Conservation (phyloP, 2,113 vertebrate genomes). For the Calyptomena viridis region DNA sequence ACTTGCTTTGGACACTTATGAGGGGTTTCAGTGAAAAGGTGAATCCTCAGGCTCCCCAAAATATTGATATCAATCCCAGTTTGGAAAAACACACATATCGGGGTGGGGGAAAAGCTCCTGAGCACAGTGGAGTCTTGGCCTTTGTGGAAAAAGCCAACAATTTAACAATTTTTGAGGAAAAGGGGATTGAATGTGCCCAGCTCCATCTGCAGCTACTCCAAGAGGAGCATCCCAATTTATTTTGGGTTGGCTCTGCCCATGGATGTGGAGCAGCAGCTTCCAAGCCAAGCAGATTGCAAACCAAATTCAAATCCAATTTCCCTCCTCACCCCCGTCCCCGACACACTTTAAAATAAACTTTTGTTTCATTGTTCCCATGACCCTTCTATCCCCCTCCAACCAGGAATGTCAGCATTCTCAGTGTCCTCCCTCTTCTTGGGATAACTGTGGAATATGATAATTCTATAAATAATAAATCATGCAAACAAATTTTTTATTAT, state of each 20-base stretch:
- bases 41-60: background rate
- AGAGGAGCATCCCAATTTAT: background rate
- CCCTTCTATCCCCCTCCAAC: background rate
- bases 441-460: accelerated
- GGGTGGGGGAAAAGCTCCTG: background rate
- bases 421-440: background rate
- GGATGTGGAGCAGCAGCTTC: background rate
- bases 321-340: background rate
- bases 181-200: background rate
- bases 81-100: background rate
- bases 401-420: background rate
- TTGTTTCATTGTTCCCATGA: background rate
- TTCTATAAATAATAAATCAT: background rate
- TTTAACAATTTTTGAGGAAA: background rate
- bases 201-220: background rate
- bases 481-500: background rate
- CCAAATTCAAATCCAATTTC: background rate
- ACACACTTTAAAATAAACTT: background rate
- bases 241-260: background rate
- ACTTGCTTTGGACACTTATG: background rate
- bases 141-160: background rate
- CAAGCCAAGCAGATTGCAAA: background rate
- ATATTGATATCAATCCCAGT: accelerated
- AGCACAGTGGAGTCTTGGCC: background rate
- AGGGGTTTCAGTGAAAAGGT: background rate